Evolutionary conservation across 2,888 invertebrate genomes (phyloP).

Genomic region (Pocota personata): DNA sequence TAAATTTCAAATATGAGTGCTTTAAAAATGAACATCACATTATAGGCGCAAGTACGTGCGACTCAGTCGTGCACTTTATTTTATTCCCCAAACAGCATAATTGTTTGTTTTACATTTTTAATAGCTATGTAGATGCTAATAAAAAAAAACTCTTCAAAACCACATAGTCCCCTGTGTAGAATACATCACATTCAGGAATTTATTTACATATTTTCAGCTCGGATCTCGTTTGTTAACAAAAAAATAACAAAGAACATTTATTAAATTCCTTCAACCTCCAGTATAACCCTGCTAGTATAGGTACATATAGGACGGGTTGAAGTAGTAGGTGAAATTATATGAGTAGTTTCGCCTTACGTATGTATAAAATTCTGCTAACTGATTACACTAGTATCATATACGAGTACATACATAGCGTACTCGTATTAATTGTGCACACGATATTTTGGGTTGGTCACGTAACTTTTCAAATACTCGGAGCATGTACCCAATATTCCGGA

Average conservation of each 20-base stretch:
- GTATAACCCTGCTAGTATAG: background rate
- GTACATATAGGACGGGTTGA: background rate
- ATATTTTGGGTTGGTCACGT: conserved; percentile 61
- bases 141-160: background rate
- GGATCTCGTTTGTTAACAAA: background rate
- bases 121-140: background rate
- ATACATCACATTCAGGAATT: background rate
- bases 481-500: conserved; percentile 39
- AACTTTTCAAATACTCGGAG: conserved; percentile 35
- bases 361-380: background rate
- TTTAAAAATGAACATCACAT: too few relatives aligned
- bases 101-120: background rate
- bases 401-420: background rate
- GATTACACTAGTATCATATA: conserved; percentile 7
- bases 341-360: background rate
- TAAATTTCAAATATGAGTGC: too few relatives aligned
- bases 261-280: background rate
- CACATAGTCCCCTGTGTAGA: background rate
- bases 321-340: background rate
- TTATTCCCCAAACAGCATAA: background rate
- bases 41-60: too few relatives aligned
- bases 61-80: too few relatives aligned
- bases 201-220: background rate
- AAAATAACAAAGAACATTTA: background rate
- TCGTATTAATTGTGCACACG: conserved; percentile 52